Conservation (phyloP, 92 coral and sea anemone genomes). For the Blastomussa wellsi region DNA sequence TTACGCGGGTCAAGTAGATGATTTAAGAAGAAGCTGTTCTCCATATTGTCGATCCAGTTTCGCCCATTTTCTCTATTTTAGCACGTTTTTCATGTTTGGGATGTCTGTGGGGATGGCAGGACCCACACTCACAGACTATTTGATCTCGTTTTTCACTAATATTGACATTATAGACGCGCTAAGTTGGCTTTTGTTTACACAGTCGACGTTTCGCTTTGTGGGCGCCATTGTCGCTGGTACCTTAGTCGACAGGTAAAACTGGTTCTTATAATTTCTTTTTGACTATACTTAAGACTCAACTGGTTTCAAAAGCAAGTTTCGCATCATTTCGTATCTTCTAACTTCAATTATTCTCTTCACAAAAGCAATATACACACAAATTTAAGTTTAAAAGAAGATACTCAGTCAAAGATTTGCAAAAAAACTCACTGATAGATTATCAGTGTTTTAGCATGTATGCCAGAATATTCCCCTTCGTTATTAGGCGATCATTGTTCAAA, state of each 20-base stretch:
- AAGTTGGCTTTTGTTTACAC: slow-evolving; percentile 87
- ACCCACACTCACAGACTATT: slow-evolving; percentile 81
- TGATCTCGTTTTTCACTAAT: slow-evolving; percentile 64
- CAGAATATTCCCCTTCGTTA: too few relatives aligned
- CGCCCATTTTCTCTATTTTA: slow-evolving; percentile 71
- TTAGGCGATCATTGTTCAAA: too few relatives aligned
- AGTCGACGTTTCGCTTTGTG: slow-evolving; percentile 75
- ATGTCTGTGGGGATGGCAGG: slow-evolving; percentile 96
- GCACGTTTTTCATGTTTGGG: slow-evolving; percentile 84
- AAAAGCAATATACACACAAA: not conserved
- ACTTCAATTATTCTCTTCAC: not conserved
- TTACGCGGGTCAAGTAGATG: slow-evolving; percentile 40
- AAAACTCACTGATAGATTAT: too few relatives aligned
- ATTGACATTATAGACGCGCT: slow-evolving; percentile 77
- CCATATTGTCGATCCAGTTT: slow-evolving; percentile 34
- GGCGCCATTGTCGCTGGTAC: slow-evolving; percentile 88
- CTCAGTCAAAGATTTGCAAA: too few relatives aligned
- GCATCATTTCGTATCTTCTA: not conserved
- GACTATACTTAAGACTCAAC: not conserved
- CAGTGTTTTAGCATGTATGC: too few relatives aligned
- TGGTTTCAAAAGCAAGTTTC: not conserved
- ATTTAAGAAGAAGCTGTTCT: slow-evolving; percentile 24
- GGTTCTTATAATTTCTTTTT: not conserved
- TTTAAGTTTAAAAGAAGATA: not conserved
- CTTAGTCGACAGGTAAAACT: slow-evolving; percentile 77